These are phyloP conservation scores for Stenchaetothrips biformis DNA, from an alignment of 2,888 invertebrate genomes.

Conservation along the genomic window DNA sequence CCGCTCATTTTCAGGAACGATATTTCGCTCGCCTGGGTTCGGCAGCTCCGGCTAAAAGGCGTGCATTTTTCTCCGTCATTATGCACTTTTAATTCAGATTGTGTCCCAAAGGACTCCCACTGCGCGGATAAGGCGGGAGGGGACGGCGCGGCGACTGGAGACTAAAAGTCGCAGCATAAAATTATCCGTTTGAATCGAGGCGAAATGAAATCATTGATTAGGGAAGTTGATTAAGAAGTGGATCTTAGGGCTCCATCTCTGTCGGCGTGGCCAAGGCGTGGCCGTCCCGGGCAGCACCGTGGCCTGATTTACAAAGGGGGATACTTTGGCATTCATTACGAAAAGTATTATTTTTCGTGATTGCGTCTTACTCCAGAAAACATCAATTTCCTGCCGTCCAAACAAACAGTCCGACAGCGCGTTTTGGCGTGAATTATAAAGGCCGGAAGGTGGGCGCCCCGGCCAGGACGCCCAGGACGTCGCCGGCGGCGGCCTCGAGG, in stretches of 20 bases:
- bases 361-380: constrained; percentile 24
- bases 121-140: background rate
- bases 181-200: constrained; percentile 24
- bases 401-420: constrained; percentile 3
- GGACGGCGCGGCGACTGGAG: background rate
- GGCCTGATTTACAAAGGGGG: constrained; percentile 20
- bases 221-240: constrained; percentile 23
- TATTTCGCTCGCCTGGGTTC: no score
- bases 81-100: background rate
- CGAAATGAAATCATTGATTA: constrained; percentile 25
- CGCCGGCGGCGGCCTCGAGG: no score
- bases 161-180: constrained; percentile 5
- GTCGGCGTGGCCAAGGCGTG: background rate
- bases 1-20: no score
- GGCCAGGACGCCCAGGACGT: no score
- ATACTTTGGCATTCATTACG: constrained; percentile 22
- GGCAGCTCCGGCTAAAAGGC: background rate
- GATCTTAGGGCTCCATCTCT: constrained; percentile 16
- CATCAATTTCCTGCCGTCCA: constrained; percentile 19
- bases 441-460: no score
- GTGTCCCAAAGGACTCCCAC: constrained; percentile 13
- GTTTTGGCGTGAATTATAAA: no score
- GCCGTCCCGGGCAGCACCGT: background rate
- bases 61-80: background rate
- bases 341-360: constrained; percentile 24